These are phyloP conservation scores for Orchestes rusci DNA, from an alignment of 2,888 invertebrate genomes.

Conservation along the genomic window DNA sequence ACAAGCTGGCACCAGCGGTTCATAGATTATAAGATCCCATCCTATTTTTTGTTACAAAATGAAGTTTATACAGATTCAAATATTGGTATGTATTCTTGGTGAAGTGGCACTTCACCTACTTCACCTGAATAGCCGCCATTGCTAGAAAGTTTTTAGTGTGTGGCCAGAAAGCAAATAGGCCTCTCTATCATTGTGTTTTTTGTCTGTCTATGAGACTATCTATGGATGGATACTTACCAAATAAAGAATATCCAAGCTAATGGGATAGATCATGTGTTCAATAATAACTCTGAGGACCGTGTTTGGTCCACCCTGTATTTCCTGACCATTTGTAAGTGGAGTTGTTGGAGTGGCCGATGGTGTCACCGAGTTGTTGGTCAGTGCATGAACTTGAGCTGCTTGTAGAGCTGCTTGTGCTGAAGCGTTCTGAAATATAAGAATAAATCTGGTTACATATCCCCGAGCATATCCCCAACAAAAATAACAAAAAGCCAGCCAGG, in stretches of 20 bases:
- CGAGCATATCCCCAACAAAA: not conserved
- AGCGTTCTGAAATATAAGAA: constrained; percentile 54
- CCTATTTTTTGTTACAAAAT: too few relatives aligned
- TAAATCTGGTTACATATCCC: not conserved
- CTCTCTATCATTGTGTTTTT: too few relatives aligned
- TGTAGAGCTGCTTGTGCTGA: constrained; percentile 80
- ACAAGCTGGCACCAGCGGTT: too few relatives aligned
- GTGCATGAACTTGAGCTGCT: constrained; percentile 72
- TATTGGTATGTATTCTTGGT: too few relatives aligned
- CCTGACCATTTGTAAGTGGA: constrained; percentile 51
- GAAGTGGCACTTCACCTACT: too few relatives aligned
- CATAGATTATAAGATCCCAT: too few relatives aligned
- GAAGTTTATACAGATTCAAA: not conserved
- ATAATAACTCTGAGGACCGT: constrained; percentile 97
- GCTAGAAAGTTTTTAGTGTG: too few relatives aligned
- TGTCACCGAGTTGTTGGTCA: constrained; percentile 56
- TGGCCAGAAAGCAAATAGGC: too few relatives aligned
- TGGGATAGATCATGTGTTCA: constrained; percentile 98
- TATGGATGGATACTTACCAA: constrained; percentile 53
- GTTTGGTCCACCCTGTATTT: constrained; percentile 84
- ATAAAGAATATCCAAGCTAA: constrained; percentile 93
- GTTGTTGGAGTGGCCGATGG: constrained; percentile 53
- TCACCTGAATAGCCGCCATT: too few relatives aligned
- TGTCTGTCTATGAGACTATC: too few relatives aligned
- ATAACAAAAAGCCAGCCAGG: constrained; percentile 13